Evolutionary conservation across 2,888 invertebrate genomes (phyloP).

Genomic region (Pyrochroa serraticornis): DNA sequence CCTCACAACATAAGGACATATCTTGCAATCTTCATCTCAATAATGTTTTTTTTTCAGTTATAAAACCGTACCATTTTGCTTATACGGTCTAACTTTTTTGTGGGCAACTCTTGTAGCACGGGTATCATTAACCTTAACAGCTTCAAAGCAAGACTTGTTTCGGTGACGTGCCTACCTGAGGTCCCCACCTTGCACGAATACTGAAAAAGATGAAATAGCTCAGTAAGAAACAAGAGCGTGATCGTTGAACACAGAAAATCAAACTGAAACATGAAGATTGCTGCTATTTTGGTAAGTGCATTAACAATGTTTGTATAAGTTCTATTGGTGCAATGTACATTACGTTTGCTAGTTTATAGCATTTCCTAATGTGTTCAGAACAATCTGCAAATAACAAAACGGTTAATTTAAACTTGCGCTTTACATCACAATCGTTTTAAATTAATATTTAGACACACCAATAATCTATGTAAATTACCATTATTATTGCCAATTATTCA

Average conservation of each 20-base stretch:
- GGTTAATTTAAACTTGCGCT: too few relatives aligned
- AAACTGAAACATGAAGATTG: slow-evolving; percentile 34
- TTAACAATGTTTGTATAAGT: slow-evolving; percentile 13
- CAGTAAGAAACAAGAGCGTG: slow-evolving; percentile 37
- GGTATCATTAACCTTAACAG: slow-evolving; percentile 29
- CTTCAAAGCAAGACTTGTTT: slow-evolving; percentile 30
- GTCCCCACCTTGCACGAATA: slow-evolving; percentile 33
- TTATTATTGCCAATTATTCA: too few relatives aligned
- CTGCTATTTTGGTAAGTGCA: slow-evolving; percentile 38
- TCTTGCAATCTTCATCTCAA: too few relatives aligned
- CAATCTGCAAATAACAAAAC: too few relatives aligned
- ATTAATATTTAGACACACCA: too few relatives aligned
- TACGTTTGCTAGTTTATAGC: neutral
- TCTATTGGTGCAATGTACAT: neutral
- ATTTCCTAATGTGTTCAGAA: too few relatives aligned
- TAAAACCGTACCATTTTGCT: slow-evolving; percentile 10
- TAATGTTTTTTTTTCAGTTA: slow-evolving; percentile 3
- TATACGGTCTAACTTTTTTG: slow-evolving; percentile 18
- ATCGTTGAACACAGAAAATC: slow-evolving; percentile 13
- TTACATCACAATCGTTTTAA: too few relatives aligned
- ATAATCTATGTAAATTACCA: too few relatives aligned
- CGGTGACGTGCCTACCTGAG: slow-evolving; percentile 37
- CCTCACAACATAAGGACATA: too few relatives aligned
- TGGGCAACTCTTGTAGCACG: slow-evolving; percentile 7
- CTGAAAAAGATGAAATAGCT: slow-evolving; percentile 37